These are phyloP conservation scores for Sinocyclocheilus anophthalmus DNA, from an alignment of 2,113 vertebrate species.

Conservation along the genomic window DNA sequence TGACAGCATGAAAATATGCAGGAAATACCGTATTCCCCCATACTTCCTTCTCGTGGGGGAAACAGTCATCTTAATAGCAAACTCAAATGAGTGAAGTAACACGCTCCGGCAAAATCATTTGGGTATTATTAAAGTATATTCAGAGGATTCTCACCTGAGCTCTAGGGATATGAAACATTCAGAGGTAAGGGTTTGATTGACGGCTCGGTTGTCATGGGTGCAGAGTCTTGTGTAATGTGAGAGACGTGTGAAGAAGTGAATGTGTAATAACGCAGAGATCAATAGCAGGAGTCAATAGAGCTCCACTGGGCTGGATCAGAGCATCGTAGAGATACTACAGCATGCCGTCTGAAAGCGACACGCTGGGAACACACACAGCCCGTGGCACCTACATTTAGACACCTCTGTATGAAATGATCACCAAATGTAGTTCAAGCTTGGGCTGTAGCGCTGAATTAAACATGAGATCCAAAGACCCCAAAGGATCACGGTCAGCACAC, in stretches of 20 bases:
- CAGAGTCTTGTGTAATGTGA: conserved; percentile 32
- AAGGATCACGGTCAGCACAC: conserved; percentile 41
- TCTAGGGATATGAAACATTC: conserved; percentile 38
- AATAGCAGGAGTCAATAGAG: conserved; percentile 56
- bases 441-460: conserved; percentile 46
- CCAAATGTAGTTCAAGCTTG: conserved; percentile 44
- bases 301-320: conserved; percentile 49
- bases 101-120: background rate
- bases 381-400: conserved; percentile 32
- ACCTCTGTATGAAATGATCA: conserved; percentile 45
- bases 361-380: conserved; percentile 18
- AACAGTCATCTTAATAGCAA: background rate
- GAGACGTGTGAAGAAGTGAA: conserved; percentile 34
- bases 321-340: conserved; percentile 39
- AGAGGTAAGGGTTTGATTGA: conserved; percentile 42
- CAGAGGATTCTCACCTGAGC: conserved; percentile 28
- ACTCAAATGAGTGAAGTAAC: background rate
- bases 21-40: background rate
- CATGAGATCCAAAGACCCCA: conserved; percentile 36
- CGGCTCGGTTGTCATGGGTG: conserved; percentile 49
- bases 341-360: conserved; percentile 30
- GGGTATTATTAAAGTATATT: conserved; percentile 33
- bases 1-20: conserved; percentile 8
- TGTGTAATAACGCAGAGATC: conserved; percentile 55
- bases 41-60: background rate